Evolutionary conservation across 2,888 invertebrate species (phyloP).

Genomic region (Zygaena filipendulae): DNA sequence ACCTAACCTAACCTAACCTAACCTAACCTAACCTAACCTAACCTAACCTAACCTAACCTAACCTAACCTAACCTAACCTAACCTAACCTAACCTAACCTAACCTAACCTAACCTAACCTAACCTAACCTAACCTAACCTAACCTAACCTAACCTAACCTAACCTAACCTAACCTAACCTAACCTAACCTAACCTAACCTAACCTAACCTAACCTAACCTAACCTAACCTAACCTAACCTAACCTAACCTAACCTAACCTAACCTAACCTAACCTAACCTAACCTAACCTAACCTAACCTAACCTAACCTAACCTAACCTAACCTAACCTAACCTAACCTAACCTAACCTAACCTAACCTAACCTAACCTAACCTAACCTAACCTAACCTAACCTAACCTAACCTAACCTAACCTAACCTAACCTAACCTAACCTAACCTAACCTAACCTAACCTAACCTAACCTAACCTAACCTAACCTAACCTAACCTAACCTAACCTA

Average conservation of each 20-base stretch:
- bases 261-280: conserved; percentile 19
- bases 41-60: conserved; percentile 23
- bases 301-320: conserved; percentile 18
- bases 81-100: conserved; percentile 24
- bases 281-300: conserved; percentile 19
- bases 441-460: conserved; percentile 16
- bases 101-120: conserved; percentile 23
- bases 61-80: conserved; percentile 23
- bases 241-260: conserved; percentile 19
- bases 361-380: conserved; percentile 19
- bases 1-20: conserved; percentile 20
- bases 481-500: conserved; percentile 16
- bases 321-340: conserved; percentile 18
- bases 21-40: conserved; percentile 22
- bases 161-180: conserved; percentile 22
- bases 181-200: conserved; percentile 22
- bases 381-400: conserved; percentile 15
- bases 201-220: conserved; percentile 19
- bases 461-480: conserved; percentile 16
- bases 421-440: conserved; percentile 16
- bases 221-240: conserved; percentile 20
- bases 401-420: conserved; percentile 14
- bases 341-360: conserved; percentile 19
- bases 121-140: conserved; percentile 22
- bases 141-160: conserved; percentile 22